phyloP scores from a whole-genome alignment of 2,113 vertebrate genomes.

The Dermatemys mawii region DNA sequence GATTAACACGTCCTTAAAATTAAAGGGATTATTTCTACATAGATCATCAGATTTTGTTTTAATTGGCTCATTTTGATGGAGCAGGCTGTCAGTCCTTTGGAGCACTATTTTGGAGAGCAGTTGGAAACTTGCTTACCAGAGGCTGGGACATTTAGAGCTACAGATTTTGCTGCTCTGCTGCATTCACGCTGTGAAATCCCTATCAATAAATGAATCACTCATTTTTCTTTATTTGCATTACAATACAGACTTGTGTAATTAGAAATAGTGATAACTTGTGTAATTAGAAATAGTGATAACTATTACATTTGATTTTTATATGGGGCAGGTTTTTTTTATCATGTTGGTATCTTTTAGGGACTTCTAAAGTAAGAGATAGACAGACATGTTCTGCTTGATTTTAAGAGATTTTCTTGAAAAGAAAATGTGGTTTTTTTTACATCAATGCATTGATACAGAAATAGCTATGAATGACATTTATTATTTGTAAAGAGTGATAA shows the following conservation, averaged over 20 bases:
- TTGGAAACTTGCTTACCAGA: neutral
- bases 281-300: neutral
- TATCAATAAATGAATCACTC: neutral
- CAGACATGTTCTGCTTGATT: neutral
- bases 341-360: neutral
- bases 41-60: conserved; percentile 2
- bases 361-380: neutral
- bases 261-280: neutral
- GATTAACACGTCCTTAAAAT: neutral
- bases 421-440: neutral
- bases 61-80: neutral
- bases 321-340: neutral
- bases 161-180: neutral
- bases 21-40: neutral
- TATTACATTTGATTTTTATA: neutral
- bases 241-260: neutral
- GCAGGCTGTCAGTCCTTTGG: neutral
- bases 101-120: neutral
- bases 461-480: neutral
- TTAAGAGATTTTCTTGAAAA: neutral
- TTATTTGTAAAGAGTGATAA: neutral
- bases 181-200: neutral
- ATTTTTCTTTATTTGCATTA: neutral
- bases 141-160: neutral
- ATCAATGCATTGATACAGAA: neutral